Percentiles rank a stretch among this genome's conserved stretches.
phyloP scores from a whole-genome alignment of 1,140 invertebrate species.

The Lasaia peninsularis region DNA sequence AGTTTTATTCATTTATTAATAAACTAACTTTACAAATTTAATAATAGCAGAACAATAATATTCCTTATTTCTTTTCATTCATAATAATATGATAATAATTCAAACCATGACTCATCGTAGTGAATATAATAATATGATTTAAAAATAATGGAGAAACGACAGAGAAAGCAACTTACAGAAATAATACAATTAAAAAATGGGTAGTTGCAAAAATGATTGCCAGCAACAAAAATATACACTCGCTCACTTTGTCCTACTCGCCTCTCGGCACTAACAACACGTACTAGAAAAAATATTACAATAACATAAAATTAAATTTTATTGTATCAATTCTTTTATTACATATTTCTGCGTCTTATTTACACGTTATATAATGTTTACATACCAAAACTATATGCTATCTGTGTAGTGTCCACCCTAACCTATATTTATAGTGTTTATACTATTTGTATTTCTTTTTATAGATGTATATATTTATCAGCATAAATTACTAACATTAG shows the following conservation, averaged over 20 bases:
- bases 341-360: conserved; percentile 68
- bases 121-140: conserved; percentile 75
- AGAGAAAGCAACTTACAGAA: conserved; percentile 75
- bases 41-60: conserved; percentile 78
- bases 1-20: conserved; percentile 76
- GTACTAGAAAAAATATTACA: conserved; percentile 70
- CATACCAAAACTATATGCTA: conserved; percentile 74
- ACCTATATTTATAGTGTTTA: conserved; percentile 72
- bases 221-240: conserved; percentile 59
- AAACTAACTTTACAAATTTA: conserved; percentile 78
- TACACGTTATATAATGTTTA: conserved; percentile 72
- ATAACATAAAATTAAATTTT: conserved; percentile 71
- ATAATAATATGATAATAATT: conserved; percentile 76
- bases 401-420: conserved; percentile 67
- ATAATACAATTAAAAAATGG: conserved; percentile 67
- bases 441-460: conserved; percentile 71
- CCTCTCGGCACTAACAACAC: conserved; percentile 39
- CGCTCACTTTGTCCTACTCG: conserved; percentile 33
- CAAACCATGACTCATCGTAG: conserved; percentile 72
- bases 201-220: conserved; percentile 46
- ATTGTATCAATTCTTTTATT: conserved; percentile 74
- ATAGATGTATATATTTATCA: conserved; percentile 69
- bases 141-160: conserved; percentile 74
- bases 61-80: conserved; percentile 76
- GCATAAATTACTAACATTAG: conserved; percentile 76